Percentiles rank a stretch among this genome's conserved stretches.
Evolutionary conservation across 2,797 vertebrate species (phyloP).

Genomic region (Mico argentatus): DNA sequence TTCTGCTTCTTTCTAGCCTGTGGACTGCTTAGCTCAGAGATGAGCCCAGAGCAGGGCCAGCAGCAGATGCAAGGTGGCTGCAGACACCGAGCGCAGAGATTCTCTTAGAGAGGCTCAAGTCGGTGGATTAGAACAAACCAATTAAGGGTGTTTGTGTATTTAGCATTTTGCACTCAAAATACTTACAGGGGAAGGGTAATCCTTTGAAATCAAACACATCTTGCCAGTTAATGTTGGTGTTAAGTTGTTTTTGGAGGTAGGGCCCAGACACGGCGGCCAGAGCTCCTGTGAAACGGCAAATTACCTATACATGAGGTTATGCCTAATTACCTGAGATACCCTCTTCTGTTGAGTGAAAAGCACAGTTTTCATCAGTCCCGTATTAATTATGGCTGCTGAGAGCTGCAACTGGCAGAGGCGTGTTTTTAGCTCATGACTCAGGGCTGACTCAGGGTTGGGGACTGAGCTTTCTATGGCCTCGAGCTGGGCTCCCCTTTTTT

Average conservation of each 20-base stretch:
- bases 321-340: slow-evolving; percentile 79
- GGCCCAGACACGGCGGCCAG: slow-evolving; percentile 58
- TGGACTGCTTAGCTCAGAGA: accelerated
- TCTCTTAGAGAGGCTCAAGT: background rate
- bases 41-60: background rate
- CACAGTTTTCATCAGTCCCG: slow-evolving; percentile 78
- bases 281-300: slow-evolving; percentile 66
- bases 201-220: slow-evolving; percentile 69
- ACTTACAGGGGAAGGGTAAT: slow-evolving; percentile 53
- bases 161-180: slow-evolving; percentile 50
- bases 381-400: slow-evolving; percentile 81
- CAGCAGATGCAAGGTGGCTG: accelerated
- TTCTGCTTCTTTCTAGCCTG: background rate
- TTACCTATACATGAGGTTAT: slow-evolving; percentile 72
- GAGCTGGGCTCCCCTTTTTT: slow-evolving; percentile 77
- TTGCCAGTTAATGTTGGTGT: slow-evolving; percentile 48
- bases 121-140: background rate
- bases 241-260: slow-evolving; percentile 57
- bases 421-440: slow-evolving; percentile 83
- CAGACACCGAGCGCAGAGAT: accelerated
- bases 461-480: slow-evolving; percentile 81
- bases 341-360: slow-evolving; percentile 80
- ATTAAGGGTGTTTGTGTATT: background rate
- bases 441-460: slow-evolving; percentile 83
- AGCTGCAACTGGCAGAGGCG: slow-evolving; percentile 82